A percentile compares a stretch with the other conserved stretches of the same genome.
phyloP scores from a whole-genome alignment of 2,113 vertebrate species.

The Neolamprologus sp. region DNA sequence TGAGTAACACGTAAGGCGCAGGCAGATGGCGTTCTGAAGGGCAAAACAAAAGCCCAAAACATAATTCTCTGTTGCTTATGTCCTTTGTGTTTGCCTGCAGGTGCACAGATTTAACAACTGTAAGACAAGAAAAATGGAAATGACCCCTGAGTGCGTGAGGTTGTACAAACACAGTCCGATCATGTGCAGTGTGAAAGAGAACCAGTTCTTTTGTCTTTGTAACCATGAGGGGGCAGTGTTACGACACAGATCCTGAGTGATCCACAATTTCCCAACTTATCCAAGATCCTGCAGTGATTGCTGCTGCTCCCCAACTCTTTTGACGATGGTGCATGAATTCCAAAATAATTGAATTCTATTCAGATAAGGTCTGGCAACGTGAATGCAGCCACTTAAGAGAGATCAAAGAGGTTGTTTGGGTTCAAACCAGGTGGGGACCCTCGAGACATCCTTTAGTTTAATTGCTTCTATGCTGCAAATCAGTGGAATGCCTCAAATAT shows the following conservation, averaged over 20 bases:
- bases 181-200: not conserved
- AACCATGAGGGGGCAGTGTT: slow-evolving; percentile 60
- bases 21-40: slow-evolving; percentile 14
- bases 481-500: slow-evolving; percentile 52
- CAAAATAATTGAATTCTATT: slow-evolving; percentile 51
- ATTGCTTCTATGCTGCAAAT: slow-evolving; percentile 61
- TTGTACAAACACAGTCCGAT: not conserved
- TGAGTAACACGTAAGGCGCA: not conserved
- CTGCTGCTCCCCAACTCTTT: slow-evolving; percentile 4
- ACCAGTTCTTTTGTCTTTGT: not conserved
- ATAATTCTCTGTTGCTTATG: not conserved
- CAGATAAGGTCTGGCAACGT: slow-evolving; percentile 33
- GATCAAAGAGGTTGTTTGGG: slow-evolving; percentile 56
- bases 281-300: slow-evolving; percentile 32
- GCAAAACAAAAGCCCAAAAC: not conserved
- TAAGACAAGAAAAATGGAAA: not conserved
- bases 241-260: slow-evolving; percentile 1
- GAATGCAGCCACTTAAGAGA: slow-evolving; percentile 37
- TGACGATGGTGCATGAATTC: slow-evolving; percentile 32
- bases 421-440: slow-evolving; percentile 62
- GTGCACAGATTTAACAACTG: not conserved
- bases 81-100: not conserved
- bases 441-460: slow-evolving; percentile 55
- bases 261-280: not conserved
- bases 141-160: not conserved